Evolutionary conservation across 2,797 vertebrate species (phyloP), one percentile per base, ranked within the genome.

Genomic region (Diceros bicornis): DNA sequence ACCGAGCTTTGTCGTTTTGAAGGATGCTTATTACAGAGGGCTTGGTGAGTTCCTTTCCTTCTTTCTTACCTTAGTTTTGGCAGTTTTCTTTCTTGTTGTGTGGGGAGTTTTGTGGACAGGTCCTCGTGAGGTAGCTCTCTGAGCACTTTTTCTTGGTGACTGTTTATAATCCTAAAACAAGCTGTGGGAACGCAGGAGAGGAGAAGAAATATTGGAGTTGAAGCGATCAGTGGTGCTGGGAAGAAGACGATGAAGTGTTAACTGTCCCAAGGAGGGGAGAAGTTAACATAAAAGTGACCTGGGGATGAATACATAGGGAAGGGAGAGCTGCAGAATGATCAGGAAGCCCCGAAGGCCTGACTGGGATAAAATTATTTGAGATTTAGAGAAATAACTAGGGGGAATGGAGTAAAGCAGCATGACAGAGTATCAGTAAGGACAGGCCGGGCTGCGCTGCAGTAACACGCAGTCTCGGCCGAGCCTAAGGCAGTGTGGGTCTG

Each of bases 391-490:
- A 18, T 8, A 17, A 57, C 7, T 21, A 2, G 50, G 55, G 81
- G 23, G 9, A 2, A 6, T 12, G 57, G 41, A 29, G 55, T n/a
- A 8, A 18, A 61, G 16, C 47, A 4, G 37, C 75, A 1, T 4
- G n/a, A 44, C 27, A 0, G n/a, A 21, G 23, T 2, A 1, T 5
- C 18, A 0, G 66, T 29, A 6, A 9, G 17, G 85, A 23, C 1
- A n/a, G 89, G 47, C 27, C 8, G 6, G 72, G 37, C 25, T 4
- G 50, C 4, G 37, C 37, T 8, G 18, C 1, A 0, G 16, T n/a
- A 23, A 27, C 7, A 0, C 10, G 32, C 41, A 29, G 14, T 21
- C 34, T 34, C 27, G 0, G 27, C 66, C 11, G 66, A 68, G n/a
- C 66, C 18, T 34, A 3, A 0, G 17, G 66, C 66, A 34, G n/a